A percentile compares a stretch with the other conserved stretches of the same genome.
phyloP scores from a whole-genome alignment of 1,140 invertebrate species.

The Bacillus rossius region DNA sequence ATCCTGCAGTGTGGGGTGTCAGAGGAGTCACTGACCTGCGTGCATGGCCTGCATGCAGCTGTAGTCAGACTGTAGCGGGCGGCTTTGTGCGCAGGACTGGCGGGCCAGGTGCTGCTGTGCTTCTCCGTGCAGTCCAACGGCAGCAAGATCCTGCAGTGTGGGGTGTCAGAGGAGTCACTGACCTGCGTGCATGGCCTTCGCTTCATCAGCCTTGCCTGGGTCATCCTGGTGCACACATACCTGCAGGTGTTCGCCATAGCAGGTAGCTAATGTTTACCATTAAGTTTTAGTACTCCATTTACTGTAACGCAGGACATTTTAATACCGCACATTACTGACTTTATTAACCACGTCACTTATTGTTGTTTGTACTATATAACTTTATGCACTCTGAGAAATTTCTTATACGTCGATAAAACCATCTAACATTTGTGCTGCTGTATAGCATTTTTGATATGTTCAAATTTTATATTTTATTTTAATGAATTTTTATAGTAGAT shows the following conservation, averaged over 20 bases:
- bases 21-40: conserved; percentile 61
- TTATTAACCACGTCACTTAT: not conserved
- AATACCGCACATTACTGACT: not conserved
- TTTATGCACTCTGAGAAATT: no score
- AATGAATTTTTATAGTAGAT: no score
- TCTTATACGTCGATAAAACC: no score
- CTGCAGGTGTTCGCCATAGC: conserved; percentile 71
- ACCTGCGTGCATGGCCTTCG: conserved; percentile 76
- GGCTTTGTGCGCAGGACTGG: conserved; percentile 50
- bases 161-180: conserved; percentile 55
- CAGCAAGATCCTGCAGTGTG: conserved; percentile 53
- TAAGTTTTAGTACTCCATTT: no score
- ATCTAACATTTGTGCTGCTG: no score
- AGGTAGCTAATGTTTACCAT: conserved; percentile 55
- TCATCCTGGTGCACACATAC: conserved; percentile 89
- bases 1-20: conserved; percentile 51
- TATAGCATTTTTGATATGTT: no score
- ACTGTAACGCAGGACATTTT: no score
- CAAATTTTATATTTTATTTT: no score
- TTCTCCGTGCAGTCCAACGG: conserved; percentile 56
- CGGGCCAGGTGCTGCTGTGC: conserved; percentile 51
- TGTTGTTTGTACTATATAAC: no score
- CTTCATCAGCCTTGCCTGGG: conserved; percentile 83
- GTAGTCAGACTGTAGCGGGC: no score
- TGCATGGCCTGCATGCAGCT: conserved; percentile 80